Percentiles rank a stretch among this genome's conserved stretches.
phyloP scores from a whole-genome alignment of 1,140 invertebrate species.

The Mesaphorura yosii region DNA sequence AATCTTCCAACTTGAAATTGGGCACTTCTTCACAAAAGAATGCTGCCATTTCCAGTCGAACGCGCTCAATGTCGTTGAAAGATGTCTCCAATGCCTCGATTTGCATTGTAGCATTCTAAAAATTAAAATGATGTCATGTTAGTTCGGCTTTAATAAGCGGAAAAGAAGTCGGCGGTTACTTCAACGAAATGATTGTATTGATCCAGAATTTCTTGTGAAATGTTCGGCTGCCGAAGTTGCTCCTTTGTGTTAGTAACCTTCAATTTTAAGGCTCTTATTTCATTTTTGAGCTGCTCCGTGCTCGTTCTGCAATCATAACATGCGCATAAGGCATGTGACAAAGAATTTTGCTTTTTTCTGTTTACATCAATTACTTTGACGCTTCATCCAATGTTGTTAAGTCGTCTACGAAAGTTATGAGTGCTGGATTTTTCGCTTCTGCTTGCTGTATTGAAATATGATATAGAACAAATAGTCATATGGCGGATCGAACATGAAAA shows the following conservation, averaged over 20 bases:
- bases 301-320: slow-evolving; percentile 53
- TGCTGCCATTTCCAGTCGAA: slow-evolving; percentile 66
- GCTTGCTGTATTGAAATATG: slow-evolving; percentile 53
- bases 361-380: slow-evolving; percentile 53
- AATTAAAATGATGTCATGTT: no score
- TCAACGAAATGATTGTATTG: no score
- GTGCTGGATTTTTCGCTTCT: slow-evolving; percentile 64
- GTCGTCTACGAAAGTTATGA: slow-evolving; percentile 67
- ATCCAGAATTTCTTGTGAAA: no score
- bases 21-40: slow-evolving; percentile 90
- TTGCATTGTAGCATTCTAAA: no score
- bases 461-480: slow-evolving; percentile 1
- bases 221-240: no score
- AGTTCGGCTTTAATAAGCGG: no score
- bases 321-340: neutral
- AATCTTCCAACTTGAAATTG: slow-evolving; percentile 89
- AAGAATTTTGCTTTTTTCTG: no score
- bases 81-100: no score
- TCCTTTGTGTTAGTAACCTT: slow-evolving; percentile 66
- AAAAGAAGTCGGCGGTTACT: no score
- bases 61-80: slow-evolving; percentile 66
- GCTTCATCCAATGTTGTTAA: slow-evolving; percentile 72
- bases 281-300: slow-evolving; percentile 76
- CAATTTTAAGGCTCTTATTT: slow-evolving; percentile 66
- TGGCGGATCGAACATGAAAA: no score